phyloP scores from a whole-genome alignment of 2,113 vertebrate genomes.

The Gorsachius goisagi region DNA sequence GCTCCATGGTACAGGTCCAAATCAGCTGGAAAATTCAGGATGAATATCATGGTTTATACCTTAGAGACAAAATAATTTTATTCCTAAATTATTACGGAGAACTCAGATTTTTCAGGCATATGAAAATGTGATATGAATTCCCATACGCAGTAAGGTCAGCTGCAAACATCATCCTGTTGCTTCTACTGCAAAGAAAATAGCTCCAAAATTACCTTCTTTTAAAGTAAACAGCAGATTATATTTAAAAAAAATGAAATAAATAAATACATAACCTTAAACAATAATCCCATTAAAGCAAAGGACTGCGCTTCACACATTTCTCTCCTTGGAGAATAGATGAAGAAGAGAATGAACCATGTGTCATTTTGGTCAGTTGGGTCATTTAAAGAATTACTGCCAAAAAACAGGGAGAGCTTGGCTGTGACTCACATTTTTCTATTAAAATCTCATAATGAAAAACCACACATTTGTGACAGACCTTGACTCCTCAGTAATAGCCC shows the following conservation, averaged over 20 bases:
- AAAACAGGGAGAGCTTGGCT: slow-evolving; percentile 9
- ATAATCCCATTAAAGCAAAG: neutral
- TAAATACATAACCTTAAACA: neutral
- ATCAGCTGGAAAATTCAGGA: neutral
- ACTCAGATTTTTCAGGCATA: neutral
- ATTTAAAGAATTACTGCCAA: slow-evolving; percentile 24
- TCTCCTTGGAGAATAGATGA: neutral
- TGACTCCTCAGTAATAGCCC: neutral
- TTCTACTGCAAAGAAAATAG: neutral
- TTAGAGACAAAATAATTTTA: neutral
- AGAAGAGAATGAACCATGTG: neutral
- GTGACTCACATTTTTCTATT: slow-evolving; percentile 27
- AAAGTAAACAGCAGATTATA: neutral
- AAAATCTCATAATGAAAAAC: neutral
- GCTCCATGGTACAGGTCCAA: neutral
- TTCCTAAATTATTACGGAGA: neutral
- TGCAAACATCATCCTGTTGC: neutral
- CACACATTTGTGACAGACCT: neutral
- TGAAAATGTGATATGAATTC: neutral
- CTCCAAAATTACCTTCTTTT: neutral
- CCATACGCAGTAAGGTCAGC: neutral
- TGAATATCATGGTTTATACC: neutral
- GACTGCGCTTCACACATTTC: neutral
- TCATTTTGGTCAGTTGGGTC: neutral
- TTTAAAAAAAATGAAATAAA: neutral